phyloP scores from a whole-genome alignment of 2,113 vertebrate species.

The Cynopterus brachyotis region DNA sequence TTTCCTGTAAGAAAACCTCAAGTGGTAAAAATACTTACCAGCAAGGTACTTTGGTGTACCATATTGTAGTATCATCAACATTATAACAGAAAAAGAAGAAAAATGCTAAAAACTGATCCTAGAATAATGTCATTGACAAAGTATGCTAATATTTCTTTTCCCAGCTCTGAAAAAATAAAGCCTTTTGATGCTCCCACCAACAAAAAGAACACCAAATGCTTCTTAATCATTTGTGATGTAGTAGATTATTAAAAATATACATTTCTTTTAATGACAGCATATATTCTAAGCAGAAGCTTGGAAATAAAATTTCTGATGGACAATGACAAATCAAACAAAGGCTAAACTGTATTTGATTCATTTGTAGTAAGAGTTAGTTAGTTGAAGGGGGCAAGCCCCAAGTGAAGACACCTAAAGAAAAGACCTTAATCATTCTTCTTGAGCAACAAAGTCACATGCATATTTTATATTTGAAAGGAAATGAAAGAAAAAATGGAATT shows the following conservation, averaged over 20 bases:
- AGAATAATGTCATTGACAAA: neutral
- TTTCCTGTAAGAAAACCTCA: conserved; percentile 48
- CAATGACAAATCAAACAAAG: neutral
- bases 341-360: conserved; percentile 30
- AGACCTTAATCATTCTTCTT: neutral
- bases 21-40: conserved; percentile 25
- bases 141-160: neutral
- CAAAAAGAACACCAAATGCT: neutral
- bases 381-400: conserved; percentile 22
- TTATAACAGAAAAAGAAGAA: neutral
- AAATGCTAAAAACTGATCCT: neutral
- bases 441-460: neutral
- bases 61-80: neutral
- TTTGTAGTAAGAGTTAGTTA: conserved; percentile 62
- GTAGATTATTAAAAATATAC: neutral
- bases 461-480: neutral
- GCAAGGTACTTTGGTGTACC: neutral
- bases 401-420: neutral
- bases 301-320: conserved; percentile 16
- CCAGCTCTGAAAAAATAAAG: neutral
- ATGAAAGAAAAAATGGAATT: neutral
- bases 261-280: neutral
- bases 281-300: neutral
- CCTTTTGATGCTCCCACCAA: neutral
- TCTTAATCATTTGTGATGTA: neutral